A percentile compares a stretch with the other conserved stretches of the same genome.
phyloP scores from a whole-genome alignment of 2,888 invertebrate species.

The Electrophaes corylata region DNA sequence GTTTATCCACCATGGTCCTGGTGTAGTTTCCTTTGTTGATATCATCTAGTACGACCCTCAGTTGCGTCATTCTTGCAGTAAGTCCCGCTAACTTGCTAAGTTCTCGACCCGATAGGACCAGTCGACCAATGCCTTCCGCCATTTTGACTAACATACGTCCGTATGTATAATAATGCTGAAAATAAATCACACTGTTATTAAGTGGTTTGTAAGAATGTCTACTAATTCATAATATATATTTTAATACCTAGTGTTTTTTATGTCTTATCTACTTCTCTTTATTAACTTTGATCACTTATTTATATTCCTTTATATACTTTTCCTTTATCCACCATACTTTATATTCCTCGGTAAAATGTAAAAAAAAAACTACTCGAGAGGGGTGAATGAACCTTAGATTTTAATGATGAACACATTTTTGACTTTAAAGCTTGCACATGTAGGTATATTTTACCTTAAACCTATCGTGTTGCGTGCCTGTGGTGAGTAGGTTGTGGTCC shows the following conservation, averaged over 20 bases:
- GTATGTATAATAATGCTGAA: constrained; percentile 96
- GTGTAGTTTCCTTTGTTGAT: constrained; percentile 90
- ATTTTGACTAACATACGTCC: constrained; percentile 98
- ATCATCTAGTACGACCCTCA: constrained; percentile 93
- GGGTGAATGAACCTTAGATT: too few relatives aligned
- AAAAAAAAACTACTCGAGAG: too few relatives aligned
- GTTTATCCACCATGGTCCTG: constrained; percentile 80
- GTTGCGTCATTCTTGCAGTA: constrained; percentile 95
- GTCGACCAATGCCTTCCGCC: constrained; percentile 98
- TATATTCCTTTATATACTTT: too few relatives aligned
- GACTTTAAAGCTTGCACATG: too few relatives aligned
- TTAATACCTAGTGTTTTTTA: too few relatives aligned
- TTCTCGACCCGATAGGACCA: constrained; percentile 97
- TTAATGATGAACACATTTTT: too few relatives aligned
- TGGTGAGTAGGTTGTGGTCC: constrained; percentile 87
- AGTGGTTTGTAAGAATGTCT: too few relatives aligned
- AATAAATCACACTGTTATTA: background rate
- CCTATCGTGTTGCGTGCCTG: constrained; percentile 89
- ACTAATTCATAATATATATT: too few relatives aligned
- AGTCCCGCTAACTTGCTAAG: constrained; percentile 97
- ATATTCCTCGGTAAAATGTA: too few relatives aligned
- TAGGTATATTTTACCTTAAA: constrained; percentile 85
- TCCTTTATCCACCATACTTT: too few relatives aligned
- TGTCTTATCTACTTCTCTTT: too few relatives aligned
- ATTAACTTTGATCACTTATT: too few relatives aligned